A percentile compares a stretch with the other conserved stretches of the same genome.
Evolutionary conservation across 2,797 vertebrate species (phyloP).

Genomic region (Macropus fuliginosus): DNA sequence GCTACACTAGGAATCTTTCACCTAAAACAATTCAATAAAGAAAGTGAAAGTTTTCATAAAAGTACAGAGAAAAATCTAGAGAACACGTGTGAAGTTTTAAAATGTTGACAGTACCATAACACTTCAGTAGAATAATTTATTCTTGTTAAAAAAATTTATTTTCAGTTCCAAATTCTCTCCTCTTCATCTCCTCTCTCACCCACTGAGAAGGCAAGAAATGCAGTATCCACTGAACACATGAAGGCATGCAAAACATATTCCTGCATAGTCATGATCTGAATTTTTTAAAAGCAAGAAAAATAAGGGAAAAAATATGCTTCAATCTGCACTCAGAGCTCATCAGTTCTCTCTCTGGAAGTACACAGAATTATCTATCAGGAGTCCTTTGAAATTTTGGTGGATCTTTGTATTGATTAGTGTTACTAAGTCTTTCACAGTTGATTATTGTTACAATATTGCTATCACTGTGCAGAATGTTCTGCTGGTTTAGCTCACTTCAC

Average conservation of each 20-base stretch:
- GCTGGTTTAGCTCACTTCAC: not conserved
- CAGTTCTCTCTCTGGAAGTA: not conserved
- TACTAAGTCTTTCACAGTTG: not conserved
- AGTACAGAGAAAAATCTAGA: not conserved
- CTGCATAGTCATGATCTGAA: not conserved
- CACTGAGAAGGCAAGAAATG: not conserved
- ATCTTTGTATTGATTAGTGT: not conserved
- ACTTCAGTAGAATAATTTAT: slow-evolving; percentile 40
- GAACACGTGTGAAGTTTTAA: slow-evolving; percentile 20
- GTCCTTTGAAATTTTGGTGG: not conserved
- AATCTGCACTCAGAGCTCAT: not conserved
- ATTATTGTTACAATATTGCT: not conserved
- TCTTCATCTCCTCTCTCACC: not conserved
- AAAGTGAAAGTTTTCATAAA: not conserved
- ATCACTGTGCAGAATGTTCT: not conserved
- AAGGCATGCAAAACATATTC: not conserved
- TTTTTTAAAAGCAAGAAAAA: not conserved
- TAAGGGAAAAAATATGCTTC: not conserved
- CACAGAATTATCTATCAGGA: not conserved
- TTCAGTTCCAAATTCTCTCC: not conserved
- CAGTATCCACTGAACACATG: not conserved
- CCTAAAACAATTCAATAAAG: not conserved
- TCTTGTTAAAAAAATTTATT: not conserved
- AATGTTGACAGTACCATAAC: slow-evolving; percentile 31
- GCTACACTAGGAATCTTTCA: not conserved